Conservation (phyloP, 2,797 vertebrate species). For the Telmatherina bonti region DNA sequence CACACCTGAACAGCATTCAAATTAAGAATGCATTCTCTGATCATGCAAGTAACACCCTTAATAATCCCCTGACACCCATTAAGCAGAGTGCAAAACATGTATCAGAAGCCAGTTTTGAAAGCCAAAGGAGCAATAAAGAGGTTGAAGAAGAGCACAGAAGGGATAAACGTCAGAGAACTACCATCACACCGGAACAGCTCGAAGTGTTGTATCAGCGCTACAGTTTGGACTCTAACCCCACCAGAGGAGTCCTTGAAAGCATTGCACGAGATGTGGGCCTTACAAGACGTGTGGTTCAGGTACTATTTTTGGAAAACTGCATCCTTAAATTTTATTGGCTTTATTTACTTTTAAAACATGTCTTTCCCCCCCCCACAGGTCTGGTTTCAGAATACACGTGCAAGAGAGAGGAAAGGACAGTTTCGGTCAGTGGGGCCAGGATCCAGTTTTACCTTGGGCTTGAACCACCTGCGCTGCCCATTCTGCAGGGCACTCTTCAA, state of each 20-base stretch:
- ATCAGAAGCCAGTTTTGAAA: slow-evolving; percentile 88
- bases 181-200: slow-evolving; percentile 98
- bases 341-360: slow-evolving; percentile 18
- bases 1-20: slow-evolving; percentile 76
- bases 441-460: slow-evolving; percentile 82
- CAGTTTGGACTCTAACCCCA: slow-evolving; percentile 97
- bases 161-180: slow-evolving; percentile 97
- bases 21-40: slow-evolving; percentile 75
- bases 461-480: slow-evolving; percentile 95
- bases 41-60: slow-evolving; percentile 84
- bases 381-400: slow-evolving; percentile 99
- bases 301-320: slow-evolving; percentile 60
- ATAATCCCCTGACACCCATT: slow-evolving; percentile 87
- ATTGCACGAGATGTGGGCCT: slow-evolving; percentile 98
- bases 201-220: slow-evolving; percentile 99
- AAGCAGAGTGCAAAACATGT: slow-evolving; percentile 94
- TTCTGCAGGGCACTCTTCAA: slow-evolving; percentile 99
- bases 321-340: slow-evolving; percentile 7
- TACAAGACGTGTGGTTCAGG: slow-evolving; percentile 98
- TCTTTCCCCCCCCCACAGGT: slow-evolving; percentile 81
- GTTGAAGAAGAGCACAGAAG: slow-evolving; percentile 94
- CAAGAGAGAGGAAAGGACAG: slow-evolving; percentile 97
- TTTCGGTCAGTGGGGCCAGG: slow-evolving; percentile 93
- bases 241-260: slow-evolving; percentile 97
- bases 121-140: slow-evolving; percentile 79